Base-by-base conservation (phyloP, 1,140 invertebrate genomes). In the Alviniconcha marisindica region DNA sequence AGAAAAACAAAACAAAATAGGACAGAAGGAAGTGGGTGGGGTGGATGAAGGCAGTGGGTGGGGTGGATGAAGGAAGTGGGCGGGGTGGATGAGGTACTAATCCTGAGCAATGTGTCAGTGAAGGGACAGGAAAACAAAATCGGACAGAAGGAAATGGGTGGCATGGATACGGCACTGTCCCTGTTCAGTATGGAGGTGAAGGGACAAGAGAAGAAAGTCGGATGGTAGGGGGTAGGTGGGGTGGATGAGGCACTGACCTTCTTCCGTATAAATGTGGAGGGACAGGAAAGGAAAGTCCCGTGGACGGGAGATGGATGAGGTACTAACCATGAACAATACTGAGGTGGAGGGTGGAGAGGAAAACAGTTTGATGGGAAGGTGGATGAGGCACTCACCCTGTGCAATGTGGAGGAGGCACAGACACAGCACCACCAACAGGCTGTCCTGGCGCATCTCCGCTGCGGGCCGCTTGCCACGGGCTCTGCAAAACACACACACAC, bases 371-470 rank as follows among this genome's bases (percentile, higher is more conserved):
- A 51, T 7, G 48, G 21, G 48, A 51, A 21, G 48, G 21, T 7
- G 21, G 48, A 51, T 7, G 21, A 21, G 21, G 48, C 7, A 21
- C 76, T 54, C 12, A 77, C 76, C 76, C 24, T 77, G 76, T 18
- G 31, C 44, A 21, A 77, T 12, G 28, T 54, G 48, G 44, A 77
- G 76, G 24, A 77, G 76, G 33, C 28, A 28, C 24, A 54, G 21
- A 44, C 40, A 18, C 31, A 77, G 44, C 76, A 77, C 44, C 78
- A 80, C 44, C 38, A 80, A 44, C 78, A 80, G 60, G 78, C 78
- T 36, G 78, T 80, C 56, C 56, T 66, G 56, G 60, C 78, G 78
- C 78, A 80, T 80, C 78, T 80, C 78, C 78, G 56, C 60, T 44
- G 78, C 78, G 56, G 42, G 40, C 78, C 78, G 60, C 54, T 54